Conservation (phyloP, 2,888 invertebrate species). For the Anarsia innoxiella region DNA sequence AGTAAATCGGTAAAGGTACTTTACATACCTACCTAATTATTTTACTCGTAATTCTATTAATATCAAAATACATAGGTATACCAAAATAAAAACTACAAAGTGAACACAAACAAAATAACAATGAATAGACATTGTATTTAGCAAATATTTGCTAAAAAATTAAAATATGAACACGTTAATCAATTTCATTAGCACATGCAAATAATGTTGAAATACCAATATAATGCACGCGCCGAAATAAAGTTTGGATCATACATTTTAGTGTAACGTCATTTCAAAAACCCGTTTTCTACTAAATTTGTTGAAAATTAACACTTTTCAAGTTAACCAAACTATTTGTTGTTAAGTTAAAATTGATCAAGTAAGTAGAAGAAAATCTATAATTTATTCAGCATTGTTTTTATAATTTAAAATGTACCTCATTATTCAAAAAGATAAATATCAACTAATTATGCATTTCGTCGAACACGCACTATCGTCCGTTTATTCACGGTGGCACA, state of each 20-base stretch:
- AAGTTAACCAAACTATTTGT: too few species aligned
- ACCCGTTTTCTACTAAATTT: too few species aligned
- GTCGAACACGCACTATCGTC: conserved; percentile 42
- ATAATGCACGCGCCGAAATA: neutral
- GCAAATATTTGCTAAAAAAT: conserved; percentile 17
- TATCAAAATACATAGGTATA: too few species aligned
- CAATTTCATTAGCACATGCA: conserved; percentile 8
- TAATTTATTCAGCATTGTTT: too few species aligned
- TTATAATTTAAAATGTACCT: neutral
- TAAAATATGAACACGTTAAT: conserved; percentile 12
- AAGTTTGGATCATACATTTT: neutral
- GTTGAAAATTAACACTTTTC: too few species aligned
- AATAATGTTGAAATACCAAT: conserved; percentile 1
- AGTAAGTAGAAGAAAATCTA: too few species aligned
- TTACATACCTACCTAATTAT: too few species aligned
- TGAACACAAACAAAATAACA: conserved; percentile 11
- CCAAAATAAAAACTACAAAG: neutral
- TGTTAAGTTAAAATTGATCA: too few species aligned
- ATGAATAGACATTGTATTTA: conserved; percentile 6
- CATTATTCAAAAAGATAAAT: neutral
- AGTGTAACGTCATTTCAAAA: too few species aligned
- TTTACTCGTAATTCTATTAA: too few species aligned
- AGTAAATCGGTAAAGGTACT: too few species aligned
- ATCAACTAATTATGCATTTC: conserved; percentile 27
- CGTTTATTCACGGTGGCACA: conserved; percentile 65